Percentiles rank a stretch among this genome's conserved stretches.
These are phyloP conservation scores for Thymelicus sylvestris DNA, from an alignment of 2,888 invertebrate species.

Conservation along the genomic window DNA sequence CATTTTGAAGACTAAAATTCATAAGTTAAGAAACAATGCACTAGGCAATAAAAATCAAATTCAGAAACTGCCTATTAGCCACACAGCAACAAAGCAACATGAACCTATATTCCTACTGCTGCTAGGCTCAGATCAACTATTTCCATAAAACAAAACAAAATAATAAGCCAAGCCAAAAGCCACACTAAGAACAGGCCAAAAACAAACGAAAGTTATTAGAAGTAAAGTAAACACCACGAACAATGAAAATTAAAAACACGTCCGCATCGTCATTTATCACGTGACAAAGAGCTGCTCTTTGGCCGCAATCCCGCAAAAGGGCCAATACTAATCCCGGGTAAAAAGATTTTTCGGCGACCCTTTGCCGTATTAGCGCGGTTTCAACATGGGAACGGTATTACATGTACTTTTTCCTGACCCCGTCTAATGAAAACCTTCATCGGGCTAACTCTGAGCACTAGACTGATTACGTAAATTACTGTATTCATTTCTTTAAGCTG, in stretches of 20 bases:
- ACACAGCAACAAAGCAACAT: too few species aligned
- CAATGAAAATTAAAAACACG: constrained; percentile 24
- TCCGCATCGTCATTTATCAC: constrained; percentile 30
- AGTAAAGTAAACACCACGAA: constrained; percentile 1
- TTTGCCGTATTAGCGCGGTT: constrained; percentile 64
- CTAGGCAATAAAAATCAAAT: too few species aligned
- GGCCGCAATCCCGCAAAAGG: constrained; percentile 33
- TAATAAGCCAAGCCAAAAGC: too few species aligned
- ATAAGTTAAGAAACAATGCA: too few species aligned
- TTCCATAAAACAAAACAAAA: too few species aligned
- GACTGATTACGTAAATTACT: constrained; percentile 1
- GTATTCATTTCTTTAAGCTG: too few species aligned
- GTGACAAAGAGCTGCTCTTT: constrained; percentile 23
- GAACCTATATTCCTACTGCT: too few species aligned
- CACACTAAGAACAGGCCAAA: too few species aligned
- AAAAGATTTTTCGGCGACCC: constrained; percentile 61
- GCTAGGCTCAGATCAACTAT: too few species aligned
- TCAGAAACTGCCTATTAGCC: too few species aligned
- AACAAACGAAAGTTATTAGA: constrained; percentile 1
- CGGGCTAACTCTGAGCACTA: constrained; percentile 45
- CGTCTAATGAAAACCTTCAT: constrained; percentile 65
- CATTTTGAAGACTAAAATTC: too few species aligned
- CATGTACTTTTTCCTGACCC: constrained; percentile 56
- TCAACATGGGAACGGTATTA: constrained; percentile 66
- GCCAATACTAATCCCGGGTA: constrained; percentile 58